Conservation (phyloP, 2,113 vertebrate genomes). For the Syngnathus typhle region DNA sequence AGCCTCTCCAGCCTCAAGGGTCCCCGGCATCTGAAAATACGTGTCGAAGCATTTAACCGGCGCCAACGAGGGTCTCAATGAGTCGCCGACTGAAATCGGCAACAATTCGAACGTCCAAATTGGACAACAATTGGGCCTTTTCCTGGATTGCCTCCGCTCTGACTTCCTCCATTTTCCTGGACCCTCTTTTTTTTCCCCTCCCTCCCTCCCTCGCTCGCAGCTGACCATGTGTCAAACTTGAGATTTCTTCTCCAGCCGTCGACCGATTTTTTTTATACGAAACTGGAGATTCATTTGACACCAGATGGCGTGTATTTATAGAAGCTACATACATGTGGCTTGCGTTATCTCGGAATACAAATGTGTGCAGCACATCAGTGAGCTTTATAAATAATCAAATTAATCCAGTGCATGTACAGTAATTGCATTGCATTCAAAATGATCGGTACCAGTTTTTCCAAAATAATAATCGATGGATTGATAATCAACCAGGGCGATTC, state of each 20-base stretch:
- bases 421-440: too few relatives aligned
- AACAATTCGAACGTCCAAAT: neutral
- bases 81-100: neutral
- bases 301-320: conserved; percentile 1
- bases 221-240: neutral
- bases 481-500: too few relatives aligned
- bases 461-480: too few relatives aligned
- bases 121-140: neutral
- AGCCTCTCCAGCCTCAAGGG: neutral
- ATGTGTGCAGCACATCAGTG: neutral
- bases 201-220: too few relatives aligned
- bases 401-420: neutral
- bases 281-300: neutral
- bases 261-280: conserved; percentile 1
- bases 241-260: neutral
- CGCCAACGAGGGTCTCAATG: neutral
- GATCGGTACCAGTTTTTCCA: too few relatives aligned
- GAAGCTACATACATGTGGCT: neutral
- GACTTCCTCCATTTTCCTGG: neutral
- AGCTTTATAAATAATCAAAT: neutral
- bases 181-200: too few relatives aligned
- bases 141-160: too few relatives aligned
- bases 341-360: neutral
- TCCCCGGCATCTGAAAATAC: neutral
- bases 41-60: neutral